Base-by-base conservation (phyloP, 2,888 invertebrate genomes). In the Dendrolimus pini region DNA sequence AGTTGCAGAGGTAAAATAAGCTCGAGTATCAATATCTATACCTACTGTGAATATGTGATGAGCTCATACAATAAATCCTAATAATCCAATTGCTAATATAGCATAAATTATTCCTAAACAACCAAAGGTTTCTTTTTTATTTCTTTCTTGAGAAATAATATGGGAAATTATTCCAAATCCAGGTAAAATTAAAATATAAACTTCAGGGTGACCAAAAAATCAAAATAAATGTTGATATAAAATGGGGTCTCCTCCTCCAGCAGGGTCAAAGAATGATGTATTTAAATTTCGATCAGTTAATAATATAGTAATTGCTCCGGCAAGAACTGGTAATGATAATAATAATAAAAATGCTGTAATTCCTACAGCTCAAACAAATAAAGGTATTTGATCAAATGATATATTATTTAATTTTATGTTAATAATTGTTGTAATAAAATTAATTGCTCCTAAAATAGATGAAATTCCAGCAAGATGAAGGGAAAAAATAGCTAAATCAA, bases 181-280 rank as follows among this genome's bases (percentile, higher is more conserved):
- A 0, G 95, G 95, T 70, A 96, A 75, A 94, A 96, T 96, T 91
- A 96, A 85, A 94, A 96, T 95, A 86, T 96, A 96, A 63, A 96
- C 95, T 93, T 96, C 96, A 9, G 96, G 96, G 59, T 96, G 96
- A 0, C 96, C 96, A 93, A 96, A 96, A 89, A 96, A 96, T 93
- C 96, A 96, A 89, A 96, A 96, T 92, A 96, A 86, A 81, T 96
- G 95, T 93, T 96, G 95, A 58, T 94, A 96, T 68, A 96, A 69
- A 85, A 96, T 93, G 2, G 95, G 96, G 59, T 96, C 96, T 58
- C 96, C 96, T 41, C 96, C 96, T 61, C 95, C 95, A 0, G 93
- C 91, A 0, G 95, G 95, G 52, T 96, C 95, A 92, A 96, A 96
- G 83, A 96, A 96, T 1, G 94, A 93, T 1, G 95, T 95, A 91